These are phyloP conservation scores for Carcina quercana DNA, from an alignment of 2,888 invertebrate genomes.

Conservation along the genomic window DNA sequence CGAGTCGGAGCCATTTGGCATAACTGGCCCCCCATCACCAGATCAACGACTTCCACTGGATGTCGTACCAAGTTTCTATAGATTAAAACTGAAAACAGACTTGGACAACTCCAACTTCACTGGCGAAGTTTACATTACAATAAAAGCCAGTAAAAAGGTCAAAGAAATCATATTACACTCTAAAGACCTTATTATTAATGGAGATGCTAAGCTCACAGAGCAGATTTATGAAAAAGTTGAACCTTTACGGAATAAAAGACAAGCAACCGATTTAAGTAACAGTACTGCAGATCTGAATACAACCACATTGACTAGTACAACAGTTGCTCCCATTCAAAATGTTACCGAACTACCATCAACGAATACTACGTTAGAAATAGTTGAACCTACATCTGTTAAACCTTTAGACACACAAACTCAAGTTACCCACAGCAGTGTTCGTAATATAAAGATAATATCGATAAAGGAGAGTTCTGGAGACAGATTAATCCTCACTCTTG, in stretches of 20 bases:
- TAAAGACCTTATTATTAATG: slow-evolving; percentile 53
- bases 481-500: slow-evolving; percentile 42
- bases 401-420: slow-evolving; percentile 30
- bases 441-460: slow-evolving; percentile 45
- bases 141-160: slow-evolving; percentile 47
- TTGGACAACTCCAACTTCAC: slow-evolving; percentile 55
- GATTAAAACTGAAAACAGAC: slow-evolving; percentile 69
- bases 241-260: slow-evolving; percentile 27
- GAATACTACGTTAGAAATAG: slow-evolving; percentile 8
- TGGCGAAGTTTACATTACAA: slow-evolving; percentile 63
- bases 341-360: background rate
- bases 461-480: slow-evolving; percentile 47
- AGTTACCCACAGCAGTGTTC: slow-evolving; percentile 51
- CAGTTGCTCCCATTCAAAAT: background rate
- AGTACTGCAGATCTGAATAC: slow-evolving; percentile 2
- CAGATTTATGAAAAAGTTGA: slow-evolving; percentile 58
- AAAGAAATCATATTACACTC: slow-evolving; percentile 68
- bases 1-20: slow-evolving; percentile 54
- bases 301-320: slow-evolving; percentile 7
- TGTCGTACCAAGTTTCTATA: slow-evolving; percentile 73
- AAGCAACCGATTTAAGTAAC: background rate
- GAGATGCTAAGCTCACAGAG: slow-evolving; percentile 53
- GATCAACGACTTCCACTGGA: slow-evolving; percentile 58
- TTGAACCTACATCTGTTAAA: slow-evolving; percentile 12
- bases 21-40: slow-evolving; percentile 31